Evolutionary conservation across 2,797 vertebrate species (phyloP), one percentile per base, ranked within the genome.

Genomic region (Meda fulgida): DNA sequence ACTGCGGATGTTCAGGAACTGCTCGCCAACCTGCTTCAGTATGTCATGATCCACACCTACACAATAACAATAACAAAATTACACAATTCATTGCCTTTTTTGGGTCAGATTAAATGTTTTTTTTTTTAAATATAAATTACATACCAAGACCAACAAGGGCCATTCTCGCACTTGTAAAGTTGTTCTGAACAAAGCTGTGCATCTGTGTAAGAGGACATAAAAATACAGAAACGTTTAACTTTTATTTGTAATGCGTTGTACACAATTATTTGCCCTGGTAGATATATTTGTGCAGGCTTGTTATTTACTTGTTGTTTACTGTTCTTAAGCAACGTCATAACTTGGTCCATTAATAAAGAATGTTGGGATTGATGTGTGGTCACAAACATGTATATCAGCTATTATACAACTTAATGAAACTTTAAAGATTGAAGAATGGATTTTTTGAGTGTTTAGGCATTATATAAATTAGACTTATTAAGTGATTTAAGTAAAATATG

Each of bases 101-200:
- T 19, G 38, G 40, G 34, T 18, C 7, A 63, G 5, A 23, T 40
- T 60, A 13, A n/a, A 71, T 10, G 18, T 10, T 58, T 9, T 26
- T 3, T 2, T 40, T 66, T 31, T 1, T 8, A 46, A 46, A 67
- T 80, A 13, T 18, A 43, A n/a, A 80, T 34, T 2, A 85, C 96
- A 87, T 94, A 99, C 98, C 97, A 73, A 99, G 92, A 89, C 98
- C 97, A 85, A 99, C 94, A 19, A 99, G 96, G 82, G 98, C 98
- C 97, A 99, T 99, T 91, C 97, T 95, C 18, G 96, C 92, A 82
- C 97, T 99, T 85, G 97, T 99, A 91, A 99, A 99, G 89, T 99
- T 95, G 93, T 96, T 97, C 94, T 99, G 96, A 89, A 99, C 95
- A 90, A 96, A 99, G 63, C 96, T 93, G 78, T 98, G 98, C 88